Base-by-base conservation (phyloP, 1,140 invertebrate species). In the Ladona fulva region DNA sequence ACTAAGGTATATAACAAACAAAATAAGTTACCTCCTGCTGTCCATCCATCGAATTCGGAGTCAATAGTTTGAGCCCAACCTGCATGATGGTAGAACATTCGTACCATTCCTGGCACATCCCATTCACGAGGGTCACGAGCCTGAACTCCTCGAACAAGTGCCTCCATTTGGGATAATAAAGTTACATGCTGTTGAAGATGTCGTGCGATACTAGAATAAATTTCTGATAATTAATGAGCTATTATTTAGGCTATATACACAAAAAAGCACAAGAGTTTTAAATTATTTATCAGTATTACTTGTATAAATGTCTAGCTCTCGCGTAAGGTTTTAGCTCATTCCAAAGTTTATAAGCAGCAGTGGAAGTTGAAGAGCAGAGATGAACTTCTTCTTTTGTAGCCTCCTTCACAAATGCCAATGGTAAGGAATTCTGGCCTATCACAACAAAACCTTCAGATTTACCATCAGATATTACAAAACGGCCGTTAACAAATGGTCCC, bases 161-260 rank as follows among this genome's bases (percentile, higher is more conserved):
- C 79, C 80, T 87, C 87, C 75, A 87, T 22, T 12, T 87, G 85
- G 79, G 82, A 83, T 10, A 88, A 74, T 14, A 88, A 80, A 24
- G 85, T 81, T 79, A 83, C 82, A 78, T 87, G 86, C 78, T 88
- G 87, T 82, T 88, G 87, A 11, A 87, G 80, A 78, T 87, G 86
- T n/a, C 86, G 81, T 10, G 87, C 86, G 81, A 88, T 84, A 79
- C 86, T 87, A 37, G 16, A 78, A 73, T 76, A 74, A 22, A 80
- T n/a, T 25, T 44, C 1, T 22, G 0, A 78, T 24, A 44, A 59
- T 29, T 25, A n/a, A 29, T 42, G 29, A 14, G 22, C n/a, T n/a
- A n/a, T n/a, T n/a, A n/a, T n/a, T n/a, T n/a, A n/a, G n/a, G n/a
- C n/a, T n/a, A n/a, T n/a, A n/a, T n/a, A n/a, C n/a, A n/a, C n/a